phyloP scores from a whole-genome alignment of 2,888 invertebrate genomes.

The Norana najaformis region DNA sequence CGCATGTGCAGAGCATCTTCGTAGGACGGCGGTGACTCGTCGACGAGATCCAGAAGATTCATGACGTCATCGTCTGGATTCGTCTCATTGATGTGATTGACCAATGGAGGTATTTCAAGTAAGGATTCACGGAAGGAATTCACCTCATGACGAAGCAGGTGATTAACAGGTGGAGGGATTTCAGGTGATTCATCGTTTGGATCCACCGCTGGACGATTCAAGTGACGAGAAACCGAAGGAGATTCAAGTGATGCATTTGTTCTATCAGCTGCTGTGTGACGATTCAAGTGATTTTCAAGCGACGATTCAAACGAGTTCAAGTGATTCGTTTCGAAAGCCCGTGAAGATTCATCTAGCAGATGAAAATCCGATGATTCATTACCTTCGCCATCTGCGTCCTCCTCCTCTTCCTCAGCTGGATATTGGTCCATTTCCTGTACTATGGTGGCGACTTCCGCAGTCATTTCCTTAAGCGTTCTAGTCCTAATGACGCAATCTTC shows the following conservation, averaged over 20 bases:
- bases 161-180: neutral
- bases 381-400: neutral
- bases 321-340: neutral
- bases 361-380: neutral
- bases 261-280: neutral
- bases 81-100: neutral
- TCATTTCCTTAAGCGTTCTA: constrained; percentile 5
- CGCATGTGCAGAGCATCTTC: constrained; percentile 28
- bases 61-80: neutral
- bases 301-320: neutral
- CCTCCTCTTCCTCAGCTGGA: neutral
- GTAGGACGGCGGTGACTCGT: constrained; percentile 33
- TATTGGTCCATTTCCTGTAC: neutral
- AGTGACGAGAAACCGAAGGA: neutral
- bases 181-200: neutral
- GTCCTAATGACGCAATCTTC: neutral
- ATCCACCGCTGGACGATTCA: neutral
- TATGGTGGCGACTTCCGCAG: neutral
- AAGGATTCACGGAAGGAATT: neutral
- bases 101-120: neutral
- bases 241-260: neutral
- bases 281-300: neutral
- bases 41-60: neutral
- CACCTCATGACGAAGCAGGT: neutral
- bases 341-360: neutral